Percentiles rank a stretch among this genome's conserved stretches.
These are phyloP conservation scores for Deilephila porcellus DNA, from an alignment of 2,888 invertebrate species.

Conservation along the genomic window DNA sequence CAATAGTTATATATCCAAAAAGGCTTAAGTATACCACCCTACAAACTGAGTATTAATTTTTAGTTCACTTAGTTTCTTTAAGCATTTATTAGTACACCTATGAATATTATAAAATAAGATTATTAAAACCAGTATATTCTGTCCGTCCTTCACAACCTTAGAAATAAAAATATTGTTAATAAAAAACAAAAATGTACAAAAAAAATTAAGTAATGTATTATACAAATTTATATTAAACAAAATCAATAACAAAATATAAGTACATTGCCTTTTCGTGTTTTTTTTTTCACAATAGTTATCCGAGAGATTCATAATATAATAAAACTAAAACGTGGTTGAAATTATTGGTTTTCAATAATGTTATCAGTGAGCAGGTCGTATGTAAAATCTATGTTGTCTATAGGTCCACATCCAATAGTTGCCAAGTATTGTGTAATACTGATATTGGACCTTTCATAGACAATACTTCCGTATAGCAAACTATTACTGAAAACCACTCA, in stretches of 20 bases:
- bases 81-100: constrained; percentile 9
- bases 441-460: background rate
- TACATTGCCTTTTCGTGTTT: constrained; percentile 55
- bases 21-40: background rate
- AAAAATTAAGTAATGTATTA: constrained; percentile 43
- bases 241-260: constrained; percentile 55
- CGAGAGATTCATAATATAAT: constrained; percentile 6
- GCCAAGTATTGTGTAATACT: background rate
- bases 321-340: background rate
- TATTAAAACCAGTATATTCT: constrained; percentile 42
- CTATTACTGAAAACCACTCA: background rate
- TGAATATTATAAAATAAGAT: constrained; percentile 13
- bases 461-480: background rate
- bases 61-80: background rate
- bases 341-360: constrained; percentile 1
- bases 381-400: too few relatives aligned
- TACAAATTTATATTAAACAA: constrained; percentile 47
- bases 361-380: background rate
- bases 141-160: constrained; percentile 64
- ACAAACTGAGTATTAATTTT: constrained; percentile 18
- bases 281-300: background rate
- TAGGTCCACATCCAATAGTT: too few relatives aligned
- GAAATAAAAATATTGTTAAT: constrained; percentile 46
- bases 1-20: background rate
- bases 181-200: constrained; percentile 47